Conservation (phyloP, 1,140 invertebrate species). For the Chironomus tepperi region DNA sequence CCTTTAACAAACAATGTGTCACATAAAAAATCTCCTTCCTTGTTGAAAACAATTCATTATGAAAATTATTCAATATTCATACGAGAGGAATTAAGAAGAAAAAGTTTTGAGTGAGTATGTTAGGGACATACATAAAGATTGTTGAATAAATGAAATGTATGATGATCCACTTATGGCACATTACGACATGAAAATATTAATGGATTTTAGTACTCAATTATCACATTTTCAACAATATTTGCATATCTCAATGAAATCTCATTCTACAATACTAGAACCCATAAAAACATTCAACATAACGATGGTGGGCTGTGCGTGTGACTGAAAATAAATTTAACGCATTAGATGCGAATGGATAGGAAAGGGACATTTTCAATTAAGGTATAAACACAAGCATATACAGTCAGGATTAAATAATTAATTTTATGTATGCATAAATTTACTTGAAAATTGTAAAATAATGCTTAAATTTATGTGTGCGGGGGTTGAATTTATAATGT, state of each 20-base stretch:
- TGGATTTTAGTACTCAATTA: slow-evolving; percentile 3
- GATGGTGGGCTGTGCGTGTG: background rate
- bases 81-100: background rate
- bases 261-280: too few species aligned
- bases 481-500: background rate
- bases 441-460: background rate
- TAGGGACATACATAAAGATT: too few species aligned
- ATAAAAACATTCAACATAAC: background rate
- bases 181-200: slow-evolving; percentile 4
- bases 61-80: background rate
- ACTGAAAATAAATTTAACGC: background rate
- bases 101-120: background rate
- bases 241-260: background rate
- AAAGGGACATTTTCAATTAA: background rate
- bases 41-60: background rate
- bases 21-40: too few species aligned
- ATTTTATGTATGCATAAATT: slow-evolving; percentile 4
- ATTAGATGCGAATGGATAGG: background rate
- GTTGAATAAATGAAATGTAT: background rate
- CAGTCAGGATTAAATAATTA: background rate
- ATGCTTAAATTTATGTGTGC: background rate
- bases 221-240: background rate
- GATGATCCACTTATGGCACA: slow-evolving; percentile 1
- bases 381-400: background rate
- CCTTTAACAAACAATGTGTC: too few species aligned